Conservation (phyloP, 2,113 vertebrate genomes). For the Neolamprologus brichardi region DNA sequence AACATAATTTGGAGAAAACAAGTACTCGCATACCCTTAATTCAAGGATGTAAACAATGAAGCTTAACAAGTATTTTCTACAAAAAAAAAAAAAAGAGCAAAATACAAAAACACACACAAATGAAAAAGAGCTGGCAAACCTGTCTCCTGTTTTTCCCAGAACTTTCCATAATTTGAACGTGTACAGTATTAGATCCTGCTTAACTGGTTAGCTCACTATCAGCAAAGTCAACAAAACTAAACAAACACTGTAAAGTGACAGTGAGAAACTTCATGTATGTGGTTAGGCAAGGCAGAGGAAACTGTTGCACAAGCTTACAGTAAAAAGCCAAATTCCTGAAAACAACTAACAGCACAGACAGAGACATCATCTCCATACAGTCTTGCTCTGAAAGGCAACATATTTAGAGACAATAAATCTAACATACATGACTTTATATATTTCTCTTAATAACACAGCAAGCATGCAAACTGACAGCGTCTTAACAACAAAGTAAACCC, state of each 20-base stretch:
- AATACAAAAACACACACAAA: not conserved
- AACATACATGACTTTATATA: not conserved
- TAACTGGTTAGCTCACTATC: slow-evolving; percentile 48
- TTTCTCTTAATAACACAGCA: not conserved
- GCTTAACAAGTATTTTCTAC: not conserved
- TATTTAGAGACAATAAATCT: not conserved
- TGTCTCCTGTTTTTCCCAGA: not conserved
- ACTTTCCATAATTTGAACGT: slow-evolving; percentile 26
- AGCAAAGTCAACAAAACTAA: slow-evolving; percentile 52
- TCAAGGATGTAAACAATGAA: not conserved
- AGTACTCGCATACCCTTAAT: not conserved
- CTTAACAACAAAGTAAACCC: not conserved
- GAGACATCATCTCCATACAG: not conserved
- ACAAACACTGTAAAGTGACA: slow-evolving; percentile 8
- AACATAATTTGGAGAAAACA: not conserved
- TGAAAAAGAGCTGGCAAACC: not conserved
- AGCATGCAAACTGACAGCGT: not conserved
- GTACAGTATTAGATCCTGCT: slow-evolving; percentile 19
- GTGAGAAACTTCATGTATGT: not conserved
- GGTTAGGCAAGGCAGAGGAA: not conserved
- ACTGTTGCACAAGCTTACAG: not conserved
- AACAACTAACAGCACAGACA: not conserved
- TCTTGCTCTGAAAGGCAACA: not conserved
- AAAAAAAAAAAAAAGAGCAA: not conserved
- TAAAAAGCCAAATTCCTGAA: not conserved